These are phyloP conservation scores for Drosophila ohnishii DNA, from an alignment of 1,140 invertebrate species.

Conservation along the genomic window DNA sequence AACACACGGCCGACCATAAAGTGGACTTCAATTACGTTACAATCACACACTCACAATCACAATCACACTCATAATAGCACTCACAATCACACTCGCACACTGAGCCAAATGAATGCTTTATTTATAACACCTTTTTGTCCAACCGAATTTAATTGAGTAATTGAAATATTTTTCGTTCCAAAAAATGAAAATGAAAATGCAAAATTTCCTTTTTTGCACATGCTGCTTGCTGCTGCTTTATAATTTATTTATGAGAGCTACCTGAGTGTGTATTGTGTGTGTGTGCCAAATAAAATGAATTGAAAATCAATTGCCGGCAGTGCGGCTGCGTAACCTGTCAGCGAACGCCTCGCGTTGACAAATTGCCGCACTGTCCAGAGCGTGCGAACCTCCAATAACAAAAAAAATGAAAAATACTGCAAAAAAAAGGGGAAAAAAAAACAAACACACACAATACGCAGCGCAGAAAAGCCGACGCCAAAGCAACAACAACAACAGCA, in stretches of 20 bases:
- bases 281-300: constrained; percentile 35
- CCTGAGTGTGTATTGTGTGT: neutral
- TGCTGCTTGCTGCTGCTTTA: constrained; percentile 17
- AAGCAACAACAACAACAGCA: constrained; percentile 31
- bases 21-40: constrained; percentile 62
- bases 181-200: constrained; percentile 38
- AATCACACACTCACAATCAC: constrained; percentile 3
- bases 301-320: constrained; percentile 51
- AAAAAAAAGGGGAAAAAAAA: neutral
- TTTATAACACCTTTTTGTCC: constrained; percentile 63
- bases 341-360: constrained; percentile 59
- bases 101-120: constrained; percentile 44
- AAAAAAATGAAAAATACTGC: constrained; percentile 22
- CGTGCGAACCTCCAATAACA: constrained; percentile 63
- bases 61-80: neutral
- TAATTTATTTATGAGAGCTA: constrained; percentile 56
- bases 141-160: constrained; percentile 73
- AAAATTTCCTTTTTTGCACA: constrained; percentile 67
- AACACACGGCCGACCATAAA: constrained; percentile 62
- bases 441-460: constrained; percentile 17
- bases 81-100: constrained; percentile 1
- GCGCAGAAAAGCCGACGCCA: constrained; percentile 25
- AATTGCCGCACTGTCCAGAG: constrained; percentile 55
- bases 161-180: constrained; percentile 55
- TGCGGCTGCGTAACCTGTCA: constrained; percentile 76